phyloP scores from a whole-genome alignment of 2,797 vertebrate species.

The Morus bassanus region DNA sequence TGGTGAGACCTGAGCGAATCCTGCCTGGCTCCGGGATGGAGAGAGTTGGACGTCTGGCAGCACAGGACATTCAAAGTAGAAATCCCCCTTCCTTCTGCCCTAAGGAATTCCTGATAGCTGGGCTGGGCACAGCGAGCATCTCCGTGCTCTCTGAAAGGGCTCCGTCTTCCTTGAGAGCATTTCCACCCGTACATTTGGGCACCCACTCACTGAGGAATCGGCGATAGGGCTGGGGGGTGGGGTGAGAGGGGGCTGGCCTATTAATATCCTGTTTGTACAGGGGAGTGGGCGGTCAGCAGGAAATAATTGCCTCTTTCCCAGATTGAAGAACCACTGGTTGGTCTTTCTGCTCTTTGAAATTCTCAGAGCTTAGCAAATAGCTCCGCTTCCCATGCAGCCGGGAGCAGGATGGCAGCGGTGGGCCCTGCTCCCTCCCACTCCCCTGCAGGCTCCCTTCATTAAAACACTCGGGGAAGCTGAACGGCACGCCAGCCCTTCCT shows the following conservation, averaged over 20 bases:
- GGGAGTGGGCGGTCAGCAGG: not conserved
- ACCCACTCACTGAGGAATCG: not conserved
- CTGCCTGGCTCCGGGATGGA: fast-evolving
- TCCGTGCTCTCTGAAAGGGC: not conserved
- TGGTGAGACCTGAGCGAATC: not conserved
- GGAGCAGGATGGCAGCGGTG: not conserved
- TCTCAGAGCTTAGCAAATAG: not conserved
- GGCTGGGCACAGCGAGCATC: not conserved
- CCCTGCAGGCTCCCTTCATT: not conserved
- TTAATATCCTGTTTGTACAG: not conserved
- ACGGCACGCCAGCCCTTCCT: not conserved
- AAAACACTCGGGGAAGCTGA: not conserved
- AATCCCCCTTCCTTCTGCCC: not conserved
- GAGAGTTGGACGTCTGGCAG: not conserved
- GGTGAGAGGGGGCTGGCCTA: not conserved
- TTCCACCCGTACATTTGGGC: not conserved
- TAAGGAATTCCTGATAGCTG: fast-evolving
- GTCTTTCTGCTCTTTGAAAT: constrained; percentile 4
- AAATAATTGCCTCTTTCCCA: constrained; percentile 12
- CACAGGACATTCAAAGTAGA: not conserved
- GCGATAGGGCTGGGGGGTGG: not conserved
- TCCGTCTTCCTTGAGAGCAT: not conserved
- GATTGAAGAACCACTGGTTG: not conserved
- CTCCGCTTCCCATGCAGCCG: fast-evolving
- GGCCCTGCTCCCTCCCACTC: not conserved